phyloP scores from a whole-genome alignment of 2,888 invertebrate genomes.

The Cheilosia urbana region DNA sequence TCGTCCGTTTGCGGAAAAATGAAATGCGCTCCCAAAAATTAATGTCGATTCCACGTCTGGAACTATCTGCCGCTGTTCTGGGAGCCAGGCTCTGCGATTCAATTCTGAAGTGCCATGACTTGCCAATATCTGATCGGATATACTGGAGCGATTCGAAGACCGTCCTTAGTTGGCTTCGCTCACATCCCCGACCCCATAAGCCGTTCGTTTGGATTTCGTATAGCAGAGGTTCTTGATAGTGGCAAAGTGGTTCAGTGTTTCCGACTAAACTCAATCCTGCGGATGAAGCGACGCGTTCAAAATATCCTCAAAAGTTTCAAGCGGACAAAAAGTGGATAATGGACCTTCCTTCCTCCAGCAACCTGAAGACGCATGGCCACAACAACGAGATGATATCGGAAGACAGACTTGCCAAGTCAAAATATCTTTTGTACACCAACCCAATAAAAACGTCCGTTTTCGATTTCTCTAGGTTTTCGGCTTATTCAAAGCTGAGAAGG shows the following conservation, averaged over 20 bases:
- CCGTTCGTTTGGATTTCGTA: slow-evolving; percentile 74
- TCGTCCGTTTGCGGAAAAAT: slow-evolving; percentile 22
- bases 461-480: neutral
- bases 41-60: slow-evolving; percentile 2
- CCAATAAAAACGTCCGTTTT: neutral
- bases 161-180: slow-evolving; percentile 37
- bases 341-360: neutral
- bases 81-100: slow-evolving; percentile 18
- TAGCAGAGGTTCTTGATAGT: slow-evolving; percentile 74
- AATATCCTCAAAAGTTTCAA: slow-evolving; percentile 14
- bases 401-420: neutral
- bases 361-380: slow-evolving; percentile 4
- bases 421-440: neutral
- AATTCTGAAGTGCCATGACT: slow-evolving; percentile 5
- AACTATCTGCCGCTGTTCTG: slow-evolving; percentile 25
- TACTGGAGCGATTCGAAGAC: slow-evolving; percentile 53
- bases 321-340: slow-evolving; percentile 31
- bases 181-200: slow-evolving; percentile 40
- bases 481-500: neutral
- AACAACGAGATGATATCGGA: slow-evolving; percentile 2
- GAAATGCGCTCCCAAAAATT: slow-evolving; percentile 16
- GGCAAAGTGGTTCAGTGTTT: slow-evolving; percentile 72
- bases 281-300: slow-evolving; percentile 74
- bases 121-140: neutral
- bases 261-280: slow-evolving; percentile 76